phyloP scores from a whole-genome alignment of 2,888 invertebrate genomes.

The Homarus gammarus region DNA sequence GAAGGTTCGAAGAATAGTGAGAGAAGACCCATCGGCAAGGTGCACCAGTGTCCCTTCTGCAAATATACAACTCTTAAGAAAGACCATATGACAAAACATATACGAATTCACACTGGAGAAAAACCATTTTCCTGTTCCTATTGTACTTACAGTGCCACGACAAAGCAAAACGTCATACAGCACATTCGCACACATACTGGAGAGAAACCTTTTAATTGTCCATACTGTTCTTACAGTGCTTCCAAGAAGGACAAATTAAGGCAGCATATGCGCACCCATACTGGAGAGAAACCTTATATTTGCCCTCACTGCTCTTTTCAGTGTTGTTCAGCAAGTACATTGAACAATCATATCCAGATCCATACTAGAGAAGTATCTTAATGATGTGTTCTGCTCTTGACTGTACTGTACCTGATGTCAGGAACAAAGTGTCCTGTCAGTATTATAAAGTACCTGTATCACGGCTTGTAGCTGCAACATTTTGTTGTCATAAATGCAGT shows the following conservation, averaged over 20 bases:
- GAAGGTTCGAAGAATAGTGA: slow-evolving; percentile 23
- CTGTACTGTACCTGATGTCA: neutral
- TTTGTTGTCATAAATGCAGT: too few species aligned
- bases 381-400: neutral
- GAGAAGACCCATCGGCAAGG: slow-evolving; percentile 23
- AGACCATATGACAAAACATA: slow-evolving; percentile 49
- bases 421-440: neutral
- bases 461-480: too few species aligned
- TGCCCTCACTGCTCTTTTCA: neutral
- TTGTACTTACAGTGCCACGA: neutral
- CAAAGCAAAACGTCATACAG: neutral
- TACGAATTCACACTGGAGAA: slow-evolving; percentile 47
- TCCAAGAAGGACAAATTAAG: neutral
- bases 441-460: too few species aligned
- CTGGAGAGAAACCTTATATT: neutral
- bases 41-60: slow-evolving; percentile 56
- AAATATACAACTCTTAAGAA: slow-evolving; percentile 36
- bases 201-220: neutral
- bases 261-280: neutral
- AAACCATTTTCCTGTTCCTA: slow-evolving; percentile 53
- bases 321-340: neutral
- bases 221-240: neutral
- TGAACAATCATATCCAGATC: neutral
- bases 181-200: neutral
- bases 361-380: neutral